Evolutionary conservation across 2,113 vertebrate genomes (phyloP).

Genomic region (Carassius carassius): DNA sequence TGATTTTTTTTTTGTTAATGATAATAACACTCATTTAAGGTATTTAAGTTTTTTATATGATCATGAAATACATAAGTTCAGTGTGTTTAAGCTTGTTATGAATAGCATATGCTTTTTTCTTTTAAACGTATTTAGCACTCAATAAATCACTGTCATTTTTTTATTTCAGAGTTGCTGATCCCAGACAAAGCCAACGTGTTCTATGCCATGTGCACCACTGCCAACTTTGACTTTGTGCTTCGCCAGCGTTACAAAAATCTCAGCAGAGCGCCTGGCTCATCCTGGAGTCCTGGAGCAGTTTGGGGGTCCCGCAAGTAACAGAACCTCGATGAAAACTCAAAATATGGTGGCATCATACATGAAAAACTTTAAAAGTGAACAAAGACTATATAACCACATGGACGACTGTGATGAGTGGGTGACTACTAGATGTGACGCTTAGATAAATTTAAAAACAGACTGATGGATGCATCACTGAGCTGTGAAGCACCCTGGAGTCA

Average conservation of each 20-base stretch:
- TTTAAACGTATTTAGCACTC: background rate
- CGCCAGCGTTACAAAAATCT: conserved; percentile 68
- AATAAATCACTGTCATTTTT: background rate
- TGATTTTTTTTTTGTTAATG: too few species aligned
- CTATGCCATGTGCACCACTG: conserved; percentile 85
- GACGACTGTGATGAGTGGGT: background rate
- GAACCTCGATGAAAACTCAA: background rate
- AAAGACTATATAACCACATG: background rate
- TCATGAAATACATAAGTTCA: background rate
- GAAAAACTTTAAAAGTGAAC: background rate
- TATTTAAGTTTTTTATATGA: background rate
- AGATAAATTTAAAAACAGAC: background rate
- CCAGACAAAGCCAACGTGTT: conserved; percentile 87
- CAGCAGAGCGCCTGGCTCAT: conserved; percentile 47
- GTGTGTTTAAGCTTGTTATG: background rate
- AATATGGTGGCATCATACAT: background rate
- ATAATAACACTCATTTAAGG: too few species aligned
- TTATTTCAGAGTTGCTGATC: conserved; percentile 81
- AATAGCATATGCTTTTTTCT: background rate
- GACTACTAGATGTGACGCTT: background rate
- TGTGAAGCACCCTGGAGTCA: background rate
- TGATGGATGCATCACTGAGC: background rate
- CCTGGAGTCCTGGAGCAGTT: conserved; percentile 60
- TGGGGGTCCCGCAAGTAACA: conserved; percentile 54
- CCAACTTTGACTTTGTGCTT: conserved; percentile 84